phyloP scores from a whole-genome alignment of 2,888 invertebrate genomes.

The Pedicia rivosa region DNA sequence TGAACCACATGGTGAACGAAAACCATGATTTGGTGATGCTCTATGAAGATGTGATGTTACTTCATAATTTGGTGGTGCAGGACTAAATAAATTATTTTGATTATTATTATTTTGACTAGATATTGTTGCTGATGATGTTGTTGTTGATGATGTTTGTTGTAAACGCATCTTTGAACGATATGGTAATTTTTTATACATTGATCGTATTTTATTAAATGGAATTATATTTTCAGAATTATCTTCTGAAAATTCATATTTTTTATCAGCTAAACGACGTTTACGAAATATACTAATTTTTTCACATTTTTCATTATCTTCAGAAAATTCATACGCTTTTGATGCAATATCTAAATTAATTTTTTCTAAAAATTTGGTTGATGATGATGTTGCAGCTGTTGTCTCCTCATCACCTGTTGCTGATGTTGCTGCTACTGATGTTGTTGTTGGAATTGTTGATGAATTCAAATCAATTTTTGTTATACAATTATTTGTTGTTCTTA shows the following conservation, averaged over 20 bases:
- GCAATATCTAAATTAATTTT: constrained; percentile 28
- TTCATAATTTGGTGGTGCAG: constrained; percentile 12
- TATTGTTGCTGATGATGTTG: constrained; percentile 5
- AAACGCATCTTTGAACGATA: background rate
- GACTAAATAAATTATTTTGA: constrained; percentile 8
- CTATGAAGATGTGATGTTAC: constrained; percentile 17
- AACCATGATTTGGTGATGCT: constrained; percentile 23
- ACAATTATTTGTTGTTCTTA: constrained; percentile 15
- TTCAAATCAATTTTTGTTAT: constrained; percentile 24
- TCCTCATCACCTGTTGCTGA: background rate
- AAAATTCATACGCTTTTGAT: constrained; percentile 71
- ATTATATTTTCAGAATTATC: constrained; percentile 51
- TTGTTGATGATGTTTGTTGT: constrained; percentile 3
- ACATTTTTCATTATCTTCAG: constrained; percentile 67
- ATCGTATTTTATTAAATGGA: constrained; percentile 24
- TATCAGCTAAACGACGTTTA: constrained; percentile 71
- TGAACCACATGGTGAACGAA: constrained; percentile 29
- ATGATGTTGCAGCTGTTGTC: constrained; percentile 1
- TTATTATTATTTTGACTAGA: constrained; percentile 5
- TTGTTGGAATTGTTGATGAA: background rate
- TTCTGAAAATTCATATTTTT: constrained; percentile 83
- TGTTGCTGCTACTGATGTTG: background rate
- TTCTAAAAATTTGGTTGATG: constrained; percentile 12
- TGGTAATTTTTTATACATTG: constrained; percentile 13
- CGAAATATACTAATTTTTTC: constrained; percentile 77